These are phyloP conservation scores for Cotesia vestalis DNA, from an alignment of 1,140 invertebrate genomes.

Conservation along the genomic window DNA sequence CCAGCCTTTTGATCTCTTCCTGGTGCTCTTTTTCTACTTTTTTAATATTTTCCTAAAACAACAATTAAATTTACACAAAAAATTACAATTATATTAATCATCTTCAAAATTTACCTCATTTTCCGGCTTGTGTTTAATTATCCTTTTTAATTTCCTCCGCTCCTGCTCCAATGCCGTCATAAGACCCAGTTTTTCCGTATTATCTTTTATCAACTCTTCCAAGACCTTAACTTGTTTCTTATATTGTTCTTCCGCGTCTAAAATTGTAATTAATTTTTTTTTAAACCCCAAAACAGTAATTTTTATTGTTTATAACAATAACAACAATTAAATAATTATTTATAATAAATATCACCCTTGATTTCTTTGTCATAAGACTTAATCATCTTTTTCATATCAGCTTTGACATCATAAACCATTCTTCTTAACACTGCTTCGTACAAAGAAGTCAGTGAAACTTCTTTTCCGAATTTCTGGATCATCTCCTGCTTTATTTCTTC, in stretches of 20 bases:
- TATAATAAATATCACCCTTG: slow-evolving; percentile 44
- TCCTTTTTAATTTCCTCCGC: slow-evolving; percentile 61
- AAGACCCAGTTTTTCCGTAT: slow-evolving; percentile 70
- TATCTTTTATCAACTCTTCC: slow-evolving; percentile 63
- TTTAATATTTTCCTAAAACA: slow-evolving; percentile 45
- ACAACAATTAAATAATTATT: slow-evolving; percentile 14
- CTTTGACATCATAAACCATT: slow-evolving; percentile 67
- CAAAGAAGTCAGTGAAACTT: slow-evolving; percentile 67
- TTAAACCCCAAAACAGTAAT: too few relatives aligned
- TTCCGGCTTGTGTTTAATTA: slow-evolving; percentile 50
- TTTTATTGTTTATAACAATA: too few relatives aligned
- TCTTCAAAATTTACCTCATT: slow-evolving; percentile 44
- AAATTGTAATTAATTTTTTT: slow-evolving; percentile 13
- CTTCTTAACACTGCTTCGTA: slow-evolving; percentile 68
- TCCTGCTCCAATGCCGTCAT: slow-evolving; percentile 69
- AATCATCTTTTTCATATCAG: slow-evolving; percentile 62
- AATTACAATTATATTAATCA: too few relatives aligned
- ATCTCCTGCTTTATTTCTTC: slow-evolving; percentile 65
- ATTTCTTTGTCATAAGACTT: slow-evolving; percentile 60
- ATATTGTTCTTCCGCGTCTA: slow-evolving; percentile 53
- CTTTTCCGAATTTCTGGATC: slow-evolving; percentile 68
- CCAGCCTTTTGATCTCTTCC: slow-evolving; percentile 44
- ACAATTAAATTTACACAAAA: too few relatives aligned
- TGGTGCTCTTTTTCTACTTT: slow-evolving; percentile 44
- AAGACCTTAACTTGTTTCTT: slow-evolving; percentile 56